phyloP scores from a whole-genome alignment of 2,888 invertebrate species.

The Agrochola lychnidis region DNA sequence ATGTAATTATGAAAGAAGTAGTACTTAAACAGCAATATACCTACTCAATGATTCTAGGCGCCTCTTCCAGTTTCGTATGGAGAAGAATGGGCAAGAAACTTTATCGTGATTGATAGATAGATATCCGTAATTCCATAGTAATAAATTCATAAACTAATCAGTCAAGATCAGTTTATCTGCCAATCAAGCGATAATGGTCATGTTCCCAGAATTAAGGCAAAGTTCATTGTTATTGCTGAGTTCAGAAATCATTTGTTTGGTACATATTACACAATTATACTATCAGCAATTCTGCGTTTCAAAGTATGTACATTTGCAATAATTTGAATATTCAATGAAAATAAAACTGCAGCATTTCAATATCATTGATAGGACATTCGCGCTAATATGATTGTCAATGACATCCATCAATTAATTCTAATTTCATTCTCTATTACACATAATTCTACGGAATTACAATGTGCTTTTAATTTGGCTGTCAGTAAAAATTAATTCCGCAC shows the following conservation, averaged over 20 bases:
- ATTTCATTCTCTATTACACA: conserved; percentile 23
- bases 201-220: background rate
- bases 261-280: background rate
- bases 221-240: background rate
- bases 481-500: background rate
- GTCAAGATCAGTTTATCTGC: background rate
- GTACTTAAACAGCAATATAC: no score
- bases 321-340: conserved; percentile 24
- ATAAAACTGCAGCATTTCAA: background rate
- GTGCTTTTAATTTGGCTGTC: background rate
- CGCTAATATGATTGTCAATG: conserved; percentile 46
- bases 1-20: no score
- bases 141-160: background rate
- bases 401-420: conserved; percentile 29
- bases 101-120: background rate
- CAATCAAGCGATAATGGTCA: background rate
- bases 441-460: conserved; percentile 33
- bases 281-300: conserved; percentile 2
- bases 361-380: conserved; percentile 24
- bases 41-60: background rate
- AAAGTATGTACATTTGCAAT: conserved; percentile 9
- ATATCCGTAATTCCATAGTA: background rate
- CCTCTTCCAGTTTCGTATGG: background rate
- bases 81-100: background rate
- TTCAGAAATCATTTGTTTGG: background rate